Percentiles rank a stretch among this genome's conserved stretches.
Conservation (phyloP, 2,888 invertebrate genomes). For the Conchocele bisecta region DNA sequence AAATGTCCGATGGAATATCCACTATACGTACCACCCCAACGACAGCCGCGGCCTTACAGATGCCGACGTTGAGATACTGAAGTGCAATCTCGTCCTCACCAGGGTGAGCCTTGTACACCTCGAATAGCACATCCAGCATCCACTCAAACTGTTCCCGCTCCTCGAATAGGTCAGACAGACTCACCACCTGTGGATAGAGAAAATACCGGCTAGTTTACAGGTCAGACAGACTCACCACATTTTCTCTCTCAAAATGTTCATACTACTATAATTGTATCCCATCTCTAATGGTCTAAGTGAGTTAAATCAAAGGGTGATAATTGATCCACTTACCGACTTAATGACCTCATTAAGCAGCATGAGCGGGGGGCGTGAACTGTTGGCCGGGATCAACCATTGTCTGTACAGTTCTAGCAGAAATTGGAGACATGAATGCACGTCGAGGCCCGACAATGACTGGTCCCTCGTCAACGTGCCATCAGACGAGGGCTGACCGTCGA, state of each 20-base stretch:
- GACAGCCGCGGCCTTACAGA: slow-evolving; percentile 88
- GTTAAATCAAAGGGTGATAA: not conserved
- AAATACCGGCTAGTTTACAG: slow-evolving; percentile 80
- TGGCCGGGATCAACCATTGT: slow-evolving; percentile 87
- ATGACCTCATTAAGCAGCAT: slow-evolving; percentile 82
- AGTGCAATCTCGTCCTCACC: slow-evolving; percentile 90
- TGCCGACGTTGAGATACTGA: slow-evolving; percentile 88
- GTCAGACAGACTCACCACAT: slow-evolving; percentile 89
- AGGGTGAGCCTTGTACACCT: slow-evolving; percentile 87
- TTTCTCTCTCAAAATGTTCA: no score
- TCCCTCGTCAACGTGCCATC: slow-evolving; percentile 63
- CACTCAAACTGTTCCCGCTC: slow-evolving; percentile 89
- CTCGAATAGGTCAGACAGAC: slow-evolving; percentile 88
- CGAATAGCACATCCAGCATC: slow-evolving; percentile 89
- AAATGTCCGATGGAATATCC: no score
- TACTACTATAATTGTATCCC: not conserved
- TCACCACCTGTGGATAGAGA: slow-evolving; percentile 84
- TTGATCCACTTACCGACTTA: slow-evolving; percentile 83
- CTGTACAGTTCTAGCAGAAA: slow-evolving; percentile 95
- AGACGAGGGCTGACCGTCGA: not conserved
- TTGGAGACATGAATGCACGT: slow-evolving; percentile 95
- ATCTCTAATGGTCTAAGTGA: not conserved
- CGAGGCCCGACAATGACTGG: slow-evolving; percentile 86
- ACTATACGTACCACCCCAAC: slow-evolving; percentile 85
- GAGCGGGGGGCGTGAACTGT: slow-evolving; percentile 79